Conservation (phyloP, 1,140 invertebrate genomes). For the Heterodera carotae region DNA sequence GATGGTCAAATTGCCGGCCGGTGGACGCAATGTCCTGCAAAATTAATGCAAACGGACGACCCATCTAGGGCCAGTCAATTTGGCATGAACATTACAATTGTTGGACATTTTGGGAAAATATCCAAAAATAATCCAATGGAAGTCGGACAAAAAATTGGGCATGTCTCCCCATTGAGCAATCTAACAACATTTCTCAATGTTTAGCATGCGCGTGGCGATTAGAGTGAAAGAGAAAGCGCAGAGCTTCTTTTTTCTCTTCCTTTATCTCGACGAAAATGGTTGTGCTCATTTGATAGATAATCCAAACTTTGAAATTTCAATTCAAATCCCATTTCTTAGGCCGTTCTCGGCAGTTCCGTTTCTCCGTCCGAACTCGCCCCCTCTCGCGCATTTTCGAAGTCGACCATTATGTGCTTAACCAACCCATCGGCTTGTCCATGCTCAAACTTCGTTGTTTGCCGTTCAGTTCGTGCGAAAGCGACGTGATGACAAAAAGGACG, state of each 20-base stretch:
- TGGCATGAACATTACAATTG: background rate
- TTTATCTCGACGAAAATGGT: background rate
- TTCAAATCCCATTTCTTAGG: background rate
- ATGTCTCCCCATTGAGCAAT: background rate
- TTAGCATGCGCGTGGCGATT: background rate
- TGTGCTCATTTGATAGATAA: background rate
- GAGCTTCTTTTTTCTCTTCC: background rate
- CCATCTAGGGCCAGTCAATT: background rate
- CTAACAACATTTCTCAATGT: background rate
- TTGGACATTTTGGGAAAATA: background rate
- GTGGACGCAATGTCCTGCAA: background rate
- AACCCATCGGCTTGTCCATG: background rate
- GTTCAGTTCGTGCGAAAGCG: background rate
- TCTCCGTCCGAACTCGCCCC: background rate
- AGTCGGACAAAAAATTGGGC: background rate
- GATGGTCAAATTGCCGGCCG: background rate
- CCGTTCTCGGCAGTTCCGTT: slow-evolving; percentile 1
- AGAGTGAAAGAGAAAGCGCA: background rate
- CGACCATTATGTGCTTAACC: background rate
- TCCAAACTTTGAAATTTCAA: background rate
- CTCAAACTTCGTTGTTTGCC: background rate
- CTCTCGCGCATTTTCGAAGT: background rate
- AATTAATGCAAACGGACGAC: background rate
- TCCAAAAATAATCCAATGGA: background rate
- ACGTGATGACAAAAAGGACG: background rate